These are phyloP conservation scores for Onychostruthus taczanowskii DNA, from an alignment of 2,113 vertebrate genomes.

Conservation along the genomic window DNA sequence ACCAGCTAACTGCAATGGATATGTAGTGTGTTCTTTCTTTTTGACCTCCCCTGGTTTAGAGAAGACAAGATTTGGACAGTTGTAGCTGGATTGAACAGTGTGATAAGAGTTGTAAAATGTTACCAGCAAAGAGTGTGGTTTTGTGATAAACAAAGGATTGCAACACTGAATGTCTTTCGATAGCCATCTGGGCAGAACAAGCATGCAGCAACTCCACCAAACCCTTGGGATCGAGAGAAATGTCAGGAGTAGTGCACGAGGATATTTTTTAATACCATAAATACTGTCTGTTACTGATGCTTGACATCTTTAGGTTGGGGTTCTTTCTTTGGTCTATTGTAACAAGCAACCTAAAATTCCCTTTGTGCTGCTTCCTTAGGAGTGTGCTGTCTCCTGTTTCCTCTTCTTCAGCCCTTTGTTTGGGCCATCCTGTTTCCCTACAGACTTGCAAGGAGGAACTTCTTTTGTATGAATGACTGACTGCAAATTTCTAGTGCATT, in stretches of 20 bases:
- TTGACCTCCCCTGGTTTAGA: background rate
- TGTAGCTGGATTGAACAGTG: background rate
- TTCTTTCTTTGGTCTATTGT: background rate
- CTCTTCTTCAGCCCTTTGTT: background rate
- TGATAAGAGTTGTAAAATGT: constrained; percentile 33
- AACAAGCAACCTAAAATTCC: background rate
- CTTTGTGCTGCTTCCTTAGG: background rate
- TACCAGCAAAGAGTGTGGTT: background rate
- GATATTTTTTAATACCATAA: background rate
- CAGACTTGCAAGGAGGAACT: background rate
- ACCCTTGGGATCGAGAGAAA: background rate
- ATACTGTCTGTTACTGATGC: background rate
- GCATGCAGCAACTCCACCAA: background rate
- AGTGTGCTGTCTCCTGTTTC: fast-evolving
- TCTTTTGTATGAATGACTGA: background rate
- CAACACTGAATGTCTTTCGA: background rate
- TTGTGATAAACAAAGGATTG: constrained; percentile 33
- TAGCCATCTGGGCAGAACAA: constrained; percentile 1
- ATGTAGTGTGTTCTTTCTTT: background rate
- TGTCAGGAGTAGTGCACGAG: background rate
- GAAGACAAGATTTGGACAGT: constrained; percentile 1
- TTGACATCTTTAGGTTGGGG: background rate
- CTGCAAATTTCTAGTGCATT: background rate
- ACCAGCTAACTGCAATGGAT: background rate
- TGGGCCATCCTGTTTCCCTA: background rate